Percentiles rank a stretch among this genome's conserved stretches.
phyloP scores from a whole-genome alignment of 2,113 vertebrate genomes.

The Rattus rattus region DNA sequence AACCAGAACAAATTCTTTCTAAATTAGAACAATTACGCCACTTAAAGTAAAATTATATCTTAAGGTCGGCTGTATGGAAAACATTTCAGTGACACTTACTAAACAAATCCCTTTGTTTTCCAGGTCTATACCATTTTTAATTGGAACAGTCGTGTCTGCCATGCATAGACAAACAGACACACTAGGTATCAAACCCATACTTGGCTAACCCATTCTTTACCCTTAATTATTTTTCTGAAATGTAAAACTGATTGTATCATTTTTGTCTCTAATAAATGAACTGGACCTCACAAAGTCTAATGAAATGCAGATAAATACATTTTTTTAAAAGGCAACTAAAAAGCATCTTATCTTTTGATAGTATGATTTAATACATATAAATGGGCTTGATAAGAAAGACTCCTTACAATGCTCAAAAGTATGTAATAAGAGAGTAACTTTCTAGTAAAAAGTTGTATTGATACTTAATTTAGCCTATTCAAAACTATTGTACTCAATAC shows the following conservation, averaged over 20 bases:
- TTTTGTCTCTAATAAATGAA: constrained; percentile 34
- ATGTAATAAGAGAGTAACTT: not conserved
- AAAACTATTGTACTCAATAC: not conserved
- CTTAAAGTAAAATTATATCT: constrained; percentile 12
- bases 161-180: not conserved
- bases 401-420: constrained; percentile 18
- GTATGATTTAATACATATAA: constrained; percentile 24
- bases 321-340: constrained; percentile 38
- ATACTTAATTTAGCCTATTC: not conserved
- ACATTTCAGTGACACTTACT: constrained; percentile 10
- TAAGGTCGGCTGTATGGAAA: constrained; percentile 36
- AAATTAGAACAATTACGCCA: constrained; percentile 46
- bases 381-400: not conserved
- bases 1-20: constrained; percentile 20
- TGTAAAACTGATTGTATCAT: not conserved
- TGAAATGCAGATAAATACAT: constrained; percentile 1
- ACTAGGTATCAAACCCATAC: not conserved
- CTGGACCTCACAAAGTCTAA: not conserved
- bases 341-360: constrained; percentile 46
- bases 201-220: not conserved
- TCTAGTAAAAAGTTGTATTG: constrained; percentile 11
- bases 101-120: not conserved
- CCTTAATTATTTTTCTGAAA: constrained; percentile 33
- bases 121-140: not conserved
- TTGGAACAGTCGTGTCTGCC: too few relatives aligned